Conservation (phyloP, 2,888 invertebrate genomes). For the Pterostichus niger region DNA sequence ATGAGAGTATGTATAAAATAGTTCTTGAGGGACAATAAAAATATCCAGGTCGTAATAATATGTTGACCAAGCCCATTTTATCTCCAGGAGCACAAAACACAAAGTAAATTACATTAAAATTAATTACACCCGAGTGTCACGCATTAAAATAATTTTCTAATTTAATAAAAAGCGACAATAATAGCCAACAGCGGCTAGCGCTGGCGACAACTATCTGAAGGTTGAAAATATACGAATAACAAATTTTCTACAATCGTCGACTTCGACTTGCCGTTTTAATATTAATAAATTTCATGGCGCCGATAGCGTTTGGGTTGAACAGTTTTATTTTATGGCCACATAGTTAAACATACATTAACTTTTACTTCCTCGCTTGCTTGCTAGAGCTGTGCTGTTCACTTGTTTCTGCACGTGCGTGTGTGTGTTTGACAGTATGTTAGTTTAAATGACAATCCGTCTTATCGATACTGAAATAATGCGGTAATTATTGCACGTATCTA, state of each 20-base stretch:
- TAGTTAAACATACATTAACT: conserved; percentile 62
- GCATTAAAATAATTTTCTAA: conserved; percentile 51
- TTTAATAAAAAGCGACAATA: conserved; percentile 48
- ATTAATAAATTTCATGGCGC: conserved; percentile 64
- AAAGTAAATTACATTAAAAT: conserved; percentile 52
- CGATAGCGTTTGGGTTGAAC: conserved; percentile 56
- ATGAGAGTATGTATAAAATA: background rate
- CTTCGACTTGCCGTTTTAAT: conserved; percentile 39
- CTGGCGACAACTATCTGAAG: conserved; percentile 40
- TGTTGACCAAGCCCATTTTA: conserved; percentile 16
- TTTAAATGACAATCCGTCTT: conserved; percentile 38
- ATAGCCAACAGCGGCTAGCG: conserved; percentile 1
- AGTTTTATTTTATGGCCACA: conserved; percentile 63
- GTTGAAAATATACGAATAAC: conserved; percentile 59
- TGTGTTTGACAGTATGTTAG: conserved; percentile 20
- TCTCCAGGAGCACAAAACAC: conserved; percentile 34
- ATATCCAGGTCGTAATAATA: conserved; percentile 1
- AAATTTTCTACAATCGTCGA: conserved; percentile 52
- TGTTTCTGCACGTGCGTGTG: conserved; percentile 31
- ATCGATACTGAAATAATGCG: background rate
- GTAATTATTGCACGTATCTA: no score
- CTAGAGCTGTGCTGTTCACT: conserved; percentile 17
- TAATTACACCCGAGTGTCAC: conserved; percentile 47
- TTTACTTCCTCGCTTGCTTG: conserved; percentile 54
- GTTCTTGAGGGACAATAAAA: conserved; percentile 19